Evolutionary conservation across 2,888 invertebrate genomes (phyloP), one percentile per base, ranked within the genome.

Genomic region (Calephelis perditalis): DNA sequence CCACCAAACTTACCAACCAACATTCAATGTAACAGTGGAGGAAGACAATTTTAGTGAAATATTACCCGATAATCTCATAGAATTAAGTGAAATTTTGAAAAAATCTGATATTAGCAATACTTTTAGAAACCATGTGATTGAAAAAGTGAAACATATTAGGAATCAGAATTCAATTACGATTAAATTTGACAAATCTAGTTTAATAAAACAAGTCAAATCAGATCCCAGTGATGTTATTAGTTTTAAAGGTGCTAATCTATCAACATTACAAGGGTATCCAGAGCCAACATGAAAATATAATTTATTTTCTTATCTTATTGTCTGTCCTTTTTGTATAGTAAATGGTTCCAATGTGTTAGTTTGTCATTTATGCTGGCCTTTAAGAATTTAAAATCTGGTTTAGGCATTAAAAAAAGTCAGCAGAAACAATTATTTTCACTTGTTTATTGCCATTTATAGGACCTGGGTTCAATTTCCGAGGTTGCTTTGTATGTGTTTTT

Each of bases 181-280:
- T 0, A 78, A 67, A 65, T 84, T 78, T 65, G 76, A 84, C 57
- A 84, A 77, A 65, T 73, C 70, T 9, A 64, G 67, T 2, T 67
- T 89, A 58, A 68, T 86, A 43, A 76, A 84, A 56, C 75, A 81
- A 65, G 61, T 82, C 3, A 86, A 84, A 68, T 40, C 62, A 0
- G 75, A 84, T 68, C 75, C 83, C 2, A 76, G 83, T 62, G 81
- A 82, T 26, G 56, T 85, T 2, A 67, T 89, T 58, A 73, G 74
- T 55, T 90, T 90, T 73, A 76, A 76, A 58, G 89, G 90, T 8
- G 74, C 82, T 2, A 90, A 90, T 72, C 73, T 88, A 49, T 74
- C 74, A 37, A 67, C 70, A 45, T 67, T 90, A 46, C 64, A 75
- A 52, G 89, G 89, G 26, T 90, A 90, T 73, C 71, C 70, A 46